These are phyloP conservation scores for Choloepus hoffmanni DNA, from an alignment of 2,113 vertebrate genomes.

Conservation along the genomic window DNA sequence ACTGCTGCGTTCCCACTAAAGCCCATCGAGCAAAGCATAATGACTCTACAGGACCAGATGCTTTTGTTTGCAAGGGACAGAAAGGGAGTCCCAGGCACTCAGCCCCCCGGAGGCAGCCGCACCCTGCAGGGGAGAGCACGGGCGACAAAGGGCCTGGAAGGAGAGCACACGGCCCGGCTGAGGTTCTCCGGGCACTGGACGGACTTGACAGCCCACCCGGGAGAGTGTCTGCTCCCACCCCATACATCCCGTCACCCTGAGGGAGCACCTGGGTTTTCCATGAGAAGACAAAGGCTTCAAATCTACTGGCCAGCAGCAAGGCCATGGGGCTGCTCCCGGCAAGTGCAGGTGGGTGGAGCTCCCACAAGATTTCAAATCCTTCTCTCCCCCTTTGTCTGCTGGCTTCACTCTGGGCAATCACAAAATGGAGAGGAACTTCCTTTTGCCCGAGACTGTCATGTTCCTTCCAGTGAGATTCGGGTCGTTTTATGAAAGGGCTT, in stretches of 20 bases:
- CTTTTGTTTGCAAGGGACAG: neutral
- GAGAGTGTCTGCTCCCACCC: too few species aligned
- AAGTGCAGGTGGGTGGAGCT: neutral
- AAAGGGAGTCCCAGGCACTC: neutral
- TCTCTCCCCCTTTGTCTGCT: neutral
- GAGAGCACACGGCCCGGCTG: too few species aligned
- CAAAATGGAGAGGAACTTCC: too few species aligned
- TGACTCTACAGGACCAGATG: too few species aligned
- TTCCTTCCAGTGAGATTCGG: conserved; percentile 58
- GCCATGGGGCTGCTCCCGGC: neutral
- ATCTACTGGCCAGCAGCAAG: neutral
- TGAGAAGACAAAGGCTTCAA: neutral
- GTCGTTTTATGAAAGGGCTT: neutral
- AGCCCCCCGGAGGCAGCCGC: neutral
- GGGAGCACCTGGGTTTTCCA: neutral
- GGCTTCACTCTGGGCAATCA: neutral
- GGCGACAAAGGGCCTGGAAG: neutral
- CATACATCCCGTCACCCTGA: neutral
- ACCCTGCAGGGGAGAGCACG: neutral
- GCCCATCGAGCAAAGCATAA: neutral
- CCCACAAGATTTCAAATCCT: neutral
- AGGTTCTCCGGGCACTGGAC: neutral
- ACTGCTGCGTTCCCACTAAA: neutral
- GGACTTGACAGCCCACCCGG: fast-evolving
- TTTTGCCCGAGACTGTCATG: neutral